These are phyloP conservation scores for Himalopsyche tibetana DNA, from an alignment of 2,888 invertebrate genomes.

Conservation along the genomic window DNA sequence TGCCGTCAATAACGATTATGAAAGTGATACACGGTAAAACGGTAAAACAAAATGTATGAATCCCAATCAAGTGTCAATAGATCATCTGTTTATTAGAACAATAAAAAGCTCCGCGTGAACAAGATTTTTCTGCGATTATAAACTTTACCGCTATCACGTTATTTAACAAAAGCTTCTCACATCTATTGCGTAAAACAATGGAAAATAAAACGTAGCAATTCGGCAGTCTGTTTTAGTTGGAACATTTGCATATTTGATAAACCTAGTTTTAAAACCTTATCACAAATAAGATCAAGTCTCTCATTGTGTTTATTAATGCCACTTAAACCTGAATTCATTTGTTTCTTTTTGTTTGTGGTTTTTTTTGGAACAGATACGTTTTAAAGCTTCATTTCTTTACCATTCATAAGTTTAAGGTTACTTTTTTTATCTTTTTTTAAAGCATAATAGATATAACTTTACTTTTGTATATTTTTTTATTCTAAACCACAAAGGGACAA, in stretches of 20 bases:
- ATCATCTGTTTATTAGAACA: too few species aligned
- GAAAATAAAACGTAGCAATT: conserved; percentile 19
- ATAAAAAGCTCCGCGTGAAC: too few species aligned
- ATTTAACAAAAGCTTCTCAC: conserved; percentile 3
- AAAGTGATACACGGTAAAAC: too few species aligned
- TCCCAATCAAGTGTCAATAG: too few species aligned
- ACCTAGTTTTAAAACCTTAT: not conserved
- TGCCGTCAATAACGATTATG: too few species aligned
- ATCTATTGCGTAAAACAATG: conserved; percentile 2
- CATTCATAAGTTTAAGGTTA: not conserved
- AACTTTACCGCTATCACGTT: not conserved
- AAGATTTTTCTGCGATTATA: not conserved
- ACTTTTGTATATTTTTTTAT: too few species aligned
- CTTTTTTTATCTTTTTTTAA: too few species aligned
- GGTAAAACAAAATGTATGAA: too few species aligned
- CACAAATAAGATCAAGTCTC: not conserved
- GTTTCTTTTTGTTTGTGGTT: not conserved
- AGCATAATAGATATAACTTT: too few species aligned
- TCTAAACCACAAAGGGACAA: too few species aligned
- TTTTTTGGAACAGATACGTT: not conserved
- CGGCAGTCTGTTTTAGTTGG: not conserved
- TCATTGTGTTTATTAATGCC: not conserved
- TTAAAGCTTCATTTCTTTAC: not conserved
- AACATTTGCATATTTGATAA: conserved; percentile 12
- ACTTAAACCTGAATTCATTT: not conserved